Percentiles rank a stretch among this genome's conserved stretches.
Conservation (phyloP, 2,888 invertebrate species). For the Troides helena region DNA sequence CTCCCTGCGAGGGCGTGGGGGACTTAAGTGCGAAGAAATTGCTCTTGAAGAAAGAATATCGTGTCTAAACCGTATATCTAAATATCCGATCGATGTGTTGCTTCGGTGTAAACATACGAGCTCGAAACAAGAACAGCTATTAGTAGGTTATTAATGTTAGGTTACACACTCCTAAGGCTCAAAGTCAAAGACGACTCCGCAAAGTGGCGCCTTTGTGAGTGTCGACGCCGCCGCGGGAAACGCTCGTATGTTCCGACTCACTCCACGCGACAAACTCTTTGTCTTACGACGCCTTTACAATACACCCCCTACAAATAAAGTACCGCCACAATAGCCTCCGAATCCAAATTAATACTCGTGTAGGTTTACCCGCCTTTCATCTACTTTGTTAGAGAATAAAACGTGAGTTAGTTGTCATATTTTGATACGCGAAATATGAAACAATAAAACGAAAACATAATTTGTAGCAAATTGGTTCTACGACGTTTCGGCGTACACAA, state of each 20-base stretch:
- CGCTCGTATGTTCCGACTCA: constrained; percentile 51
- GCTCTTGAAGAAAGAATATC: constrained; percentile 16
- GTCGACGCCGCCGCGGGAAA: constrained; percentile 46
- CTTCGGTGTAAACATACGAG: constrained; percentile 18
- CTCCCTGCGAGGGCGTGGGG: constrained; percentile 21
- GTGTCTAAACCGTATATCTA: constrained; percentile 5
- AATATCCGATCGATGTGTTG: constrained; percentile 5
- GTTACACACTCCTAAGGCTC: constrained; percentile 60
- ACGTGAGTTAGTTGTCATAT: constrained; percentile 9
- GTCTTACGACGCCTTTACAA: constrained; percentile 61
- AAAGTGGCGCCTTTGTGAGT: constrained; percentile 73
- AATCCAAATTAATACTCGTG: constrained; percentile 22
- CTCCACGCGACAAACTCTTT: constrained; percentile 66
- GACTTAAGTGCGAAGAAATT: constrained; percentile 10
- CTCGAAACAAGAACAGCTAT: constrained; percentile 45
- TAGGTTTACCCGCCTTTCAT: constrained; percentile 10
- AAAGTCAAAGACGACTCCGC: constrained; percentile 68
- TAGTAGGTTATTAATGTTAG: constrained; percentile 73
- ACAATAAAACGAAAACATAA: constrained; percentile 15
- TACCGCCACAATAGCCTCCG: constrained; percentile 18
- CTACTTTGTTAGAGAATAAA: constrained; percentile 1
- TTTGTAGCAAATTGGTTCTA: constrained; percentile 21
- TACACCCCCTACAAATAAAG: constrained; percentile 31
- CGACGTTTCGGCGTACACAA: constrained; percentile 40
- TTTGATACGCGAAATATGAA: constrained; percentile 10